These are phyloP conservation scores for Agonopterix heracliana DNA, from an alignment of 2,888 invertebrate genomes.

Conservation along the genomic window DNA sequence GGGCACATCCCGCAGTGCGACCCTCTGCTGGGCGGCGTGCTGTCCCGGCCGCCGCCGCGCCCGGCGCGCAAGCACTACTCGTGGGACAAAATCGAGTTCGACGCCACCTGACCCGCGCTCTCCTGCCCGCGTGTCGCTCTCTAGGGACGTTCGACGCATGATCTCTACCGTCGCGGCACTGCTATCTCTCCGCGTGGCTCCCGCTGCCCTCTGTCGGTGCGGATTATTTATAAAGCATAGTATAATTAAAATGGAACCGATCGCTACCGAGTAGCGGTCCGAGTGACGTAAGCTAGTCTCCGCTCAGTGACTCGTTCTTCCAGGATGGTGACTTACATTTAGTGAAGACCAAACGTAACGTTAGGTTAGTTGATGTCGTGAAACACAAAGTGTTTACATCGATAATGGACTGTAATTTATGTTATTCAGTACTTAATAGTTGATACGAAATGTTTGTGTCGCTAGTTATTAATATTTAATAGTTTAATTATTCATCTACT, in stretches of 20 bases:
- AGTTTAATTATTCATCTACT: slow-evolving; percentile 47
- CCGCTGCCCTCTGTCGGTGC: slow-evolving; percentile 10
- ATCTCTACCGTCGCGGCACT: slow-evolving; percentile 24
- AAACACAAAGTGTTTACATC: slow-evolving; percentile 62
- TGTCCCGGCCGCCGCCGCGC: slow-evolving; percentile 76
- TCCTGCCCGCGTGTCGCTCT: slow-evolving; percentile 19
- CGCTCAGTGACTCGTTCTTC: slow-evolving; percentile 53
- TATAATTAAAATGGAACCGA: slow-evolving; percentile 12
- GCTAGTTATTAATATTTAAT: slow-evolving; percentile 52
- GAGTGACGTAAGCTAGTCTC: slow-evolving; percentile 48
- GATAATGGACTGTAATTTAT: slow-evolving; percentile 36
- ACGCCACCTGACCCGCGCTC: slow-evolving; percentile 72
- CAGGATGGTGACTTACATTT: slow-evolving; percentile 44
- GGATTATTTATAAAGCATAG: slow-evolving; percentile 6
- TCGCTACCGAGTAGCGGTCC: slow-evolving; percentile 37
- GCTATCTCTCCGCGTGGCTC: too few relatives aligned
- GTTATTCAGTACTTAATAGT: slow-evolving; percentile 59
- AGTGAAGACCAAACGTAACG: slow-evolving; percentile 34
- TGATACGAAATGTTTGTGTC: slow-evolving; percentile 57
- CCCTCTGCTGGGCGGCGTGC: slow-evolving; percentile 82
- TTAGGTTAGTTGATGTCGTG: slow-evolving; percentile 23
- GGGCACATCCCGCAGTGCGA: slow-evolving; percentile 78
- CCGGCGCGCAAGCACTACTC: slow-evolving; percentile 80
- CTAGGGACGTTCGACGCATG: slow-evolving; percentile 26
- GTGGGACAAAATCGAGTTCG: slow-evolving; percentile 87